Conservation (phyloP, 2,888 invertebrate genomes). For the Eupelmus urozonus region DNA sequence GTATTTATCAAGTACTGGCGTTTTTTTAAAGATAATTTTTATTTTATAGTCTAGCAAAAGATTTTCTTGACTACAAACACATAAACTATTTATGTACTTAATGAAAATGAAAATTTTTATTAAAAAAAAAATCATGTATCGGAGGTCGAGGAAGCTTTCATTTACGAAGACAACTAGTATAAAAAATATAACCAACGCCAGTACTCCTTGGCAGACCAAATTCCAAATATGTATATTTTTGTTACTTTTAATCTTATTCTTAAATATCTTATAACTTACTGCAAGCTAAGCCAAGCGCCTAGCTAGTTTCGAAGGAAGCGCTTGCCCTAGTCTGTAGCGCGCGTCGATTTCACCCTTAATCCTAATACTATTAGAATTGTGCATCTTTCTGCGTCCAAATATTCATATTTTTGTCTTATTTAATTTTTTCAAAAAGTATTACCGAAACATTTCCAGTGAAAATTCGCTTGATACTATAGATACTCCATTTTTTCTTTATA, state of each 20-base stretch:
- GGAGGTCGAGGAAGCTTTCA: too few species aligned
- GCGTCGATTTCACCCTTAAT: constrained; percentile 24
- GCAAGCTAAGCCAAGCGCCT: constrained; percentile 50
- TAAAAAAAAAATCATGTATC: background rate
- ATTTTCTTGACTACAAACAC: background rate
- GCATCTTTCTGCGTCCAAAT: constrained; percentile 60
- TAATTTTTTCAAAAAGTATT: constrained; percentile 48
- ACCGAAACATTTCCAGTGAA: constrained; percentile 47
- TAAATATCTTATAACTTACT: constrained; percentile 28
- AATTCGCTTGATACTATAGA: constrained; percentile 44
- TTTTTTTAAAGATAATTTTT: constrained; percentile 22
- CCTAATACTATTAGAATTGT: constrained; percentile 67
- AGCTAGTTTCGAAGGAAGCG: constrained; percentile 48
- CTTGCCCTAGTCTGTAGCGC: constrained; percentile 38
- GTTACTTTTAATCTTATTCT: constrained; percentile 26
- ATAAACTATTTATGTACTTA: background rate
- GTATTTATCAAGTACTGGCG: constrained; percentile 62
- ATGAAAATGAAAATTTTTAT: constrained; percentile 8
- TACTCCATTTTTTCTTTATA: constrained; percentile 15
- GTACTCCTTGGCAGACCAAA: constrained; percentile 57
- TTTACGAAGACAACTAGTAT: constrained; percentile 27
- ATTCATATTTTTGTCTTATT: constrained; percentile 44
- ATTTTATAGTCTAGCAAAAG: background rate
- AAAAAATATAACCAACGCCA: constrained; percentile 53
- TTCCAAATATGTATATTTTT: constrained; percentile 57